Evolutionary conservation across 1,140 invertebrate species (phyloP).

Genomic region (Hormaphis cornu): DNA sequence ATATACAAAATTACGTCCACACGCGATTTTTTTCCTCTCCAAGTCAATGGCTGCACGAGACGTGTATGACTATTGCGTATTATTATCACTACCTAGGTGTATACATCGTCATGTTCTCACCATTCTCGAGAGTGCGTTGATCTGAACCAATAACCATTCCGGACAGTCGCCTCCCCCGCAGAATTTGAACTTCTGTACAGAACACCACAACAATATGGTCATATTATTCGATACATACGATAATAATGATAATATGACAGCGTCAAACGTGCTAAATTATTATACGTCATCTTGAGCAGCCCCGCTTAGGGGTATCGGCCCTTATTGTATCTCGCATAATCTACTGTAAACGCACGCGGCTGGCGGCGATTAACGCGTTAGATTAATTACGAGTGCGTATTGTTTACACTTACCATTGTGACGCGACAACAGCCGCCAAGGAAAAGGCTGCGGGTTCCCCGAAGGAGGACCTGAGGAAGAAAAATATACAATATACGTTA

Average conservation of each 20-base stretch:
- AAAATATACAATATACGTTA: slow-evolving; percentile 23
- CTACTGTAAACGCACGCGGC: not conserved
- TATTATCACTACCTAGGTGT: no score
- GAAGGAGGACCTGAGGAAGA: not conserved
- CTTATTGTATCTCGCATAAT: no score
- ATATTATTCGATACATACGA: no score
- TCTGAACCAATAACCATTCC: slow-evolving; percentile 76
- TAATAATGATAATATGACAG: not conserved
- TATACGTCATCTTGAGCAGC: not conserved
- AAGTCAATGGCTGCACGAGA: no score
- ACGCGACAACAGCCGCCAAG: not conserved
- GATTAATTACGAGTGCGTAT: slow-evolving; percentile 26
- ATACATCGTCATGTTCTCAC: slow-evolving; percentile 46
- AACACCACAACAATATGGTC: slow-evolving; percentile 40
- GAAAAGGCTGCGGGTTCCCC: slow-evolving; percentile 3
- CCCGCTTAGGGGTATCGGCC: not conserved
- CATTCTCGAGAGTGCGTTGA: slow-evolving; percentile 63
- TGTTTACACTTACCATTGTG: slow-evolving; percentile 30
- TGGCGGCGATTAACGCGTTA: slow-evolving; percentile 19
- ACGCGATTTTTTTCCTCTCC: no score
- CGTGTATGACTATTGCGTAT: not conserved
- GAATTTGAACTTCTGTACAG: slow-evolving; percentile 66
- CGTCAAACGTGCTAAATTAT: not conserved
- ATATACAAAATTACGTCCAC: no score
- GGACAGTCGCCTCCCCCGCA: slow-evolving; percentile 79